Evolutionary conservation across 2,888 invertebrate species (phyloP).

Genomic region (Trissolcus brochymenae): DNA sequence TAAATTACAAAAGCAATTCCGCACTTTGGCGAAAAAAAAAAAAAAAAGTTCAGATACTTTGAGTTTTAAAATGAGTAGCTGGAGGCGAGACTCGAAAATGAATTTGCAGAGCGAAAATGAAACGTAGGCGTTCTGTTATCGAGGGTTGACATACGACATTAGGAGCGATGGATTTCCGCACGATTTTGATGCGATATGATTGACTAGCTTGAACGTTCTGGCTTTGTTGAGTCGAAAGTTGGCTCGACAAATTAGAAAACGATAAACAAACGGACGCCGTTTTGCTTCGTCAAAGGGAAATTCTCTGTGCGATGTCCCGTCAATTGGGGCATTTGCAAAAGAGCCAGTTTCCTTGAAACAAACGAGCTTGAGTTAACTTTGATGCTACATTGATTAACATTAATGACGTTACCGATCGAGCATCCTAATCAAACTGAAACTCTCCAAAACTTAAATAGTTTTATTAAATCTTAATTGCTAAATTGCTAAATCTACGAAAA

Average conservation of each 20-base stretch:
- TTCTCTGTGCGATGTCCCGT: too few species aligned
- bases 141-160: conserved; percentile 3
- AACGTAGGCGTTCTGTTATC: background rate
- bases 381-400: conserved; percentile 23
- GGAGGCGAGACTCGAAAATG: conserved; percentile 11
- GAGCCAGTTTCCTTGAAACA: too few species aligned
- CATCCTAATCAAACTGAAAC: too few species aligned
- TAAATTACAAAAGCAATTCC: conserved; percentile 18
- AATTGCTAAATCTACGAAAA: too few species aligned
- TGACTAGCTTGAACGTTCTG: conserved; percentile 7
- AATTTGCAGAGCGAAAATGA: conserved; percentile 3
- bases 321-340: too few species aligned
- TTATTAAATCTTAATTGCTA: too few species aligned
- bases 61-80: conserved; percentile 1
- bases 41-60: too few species aligned
- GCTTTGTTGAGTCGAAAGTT: conserved; percentile 15
- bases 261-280: conserved; percentile 63
- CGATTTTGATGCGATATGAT: conserved; percentile 10
- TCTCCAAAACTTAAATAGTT: too few species aligned
- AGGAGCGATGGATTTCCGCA: conserved; percentile 11
- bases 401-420: background rate
- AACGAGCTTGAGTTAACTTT: too few species aligned
- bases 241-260: conserved; percentile 69
- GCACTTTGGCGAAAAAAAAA: too few species aligned
- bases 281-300: too few species aligned